A percentile compares a stretch with the other conserved stretches of the same genome.
phyloP scores from a whole-genome alignment of 2,797 vertebrate species.

The Manis javanica region DNA sequence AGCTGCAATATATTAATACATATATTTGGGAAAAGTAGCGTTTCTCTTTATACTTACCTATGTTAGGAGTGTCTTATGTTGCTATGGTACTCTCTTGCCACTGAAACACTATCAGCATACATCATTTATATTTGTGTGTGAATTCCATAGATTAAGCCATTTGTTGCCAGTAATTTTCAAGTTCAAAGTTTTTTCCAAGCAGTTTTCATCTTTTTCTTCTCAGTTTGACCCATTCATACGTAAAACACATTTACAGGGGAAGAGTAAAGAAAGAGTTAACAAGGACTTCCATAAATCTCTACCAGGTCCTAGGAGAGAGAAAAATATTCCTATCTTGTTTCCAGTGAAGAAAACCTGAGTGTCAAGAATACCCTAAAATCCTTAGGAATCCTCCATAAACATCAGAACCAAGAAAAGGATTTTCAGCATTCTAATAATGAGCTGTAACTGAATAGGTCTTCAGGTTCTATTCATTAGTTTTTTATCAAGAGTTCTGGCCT shows the following conservation, averaged over 20 bases:
- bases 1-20: background rate
- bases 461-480: background rate
- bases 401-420: constrained; percentile 4
- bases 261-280: background rate
- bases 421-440: background rate
- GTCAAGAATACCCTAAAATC: background rate
- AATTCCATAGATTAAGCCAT: background rate
- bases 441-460: background rate
- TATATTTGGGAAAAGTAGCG: background rate
- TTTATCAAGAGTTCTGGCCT: background rate
- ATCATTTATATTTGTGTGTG: background rate
- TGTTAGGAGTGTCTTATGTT: background rate
- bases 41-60: background rate
- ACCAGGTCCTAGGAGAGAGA: background rate
- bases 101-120: background rate
- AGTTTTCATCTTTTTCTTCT: background rate
- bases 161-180: constrained; percentile 45
- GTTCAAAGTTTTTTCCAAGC: background rate
- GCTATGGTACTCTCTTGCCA: background rate
- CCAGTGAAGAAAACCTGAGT: constrained; percentile 39
- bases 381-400: background rate
- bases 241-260: background rate
- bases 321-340: background rate
- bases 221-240: background rate
- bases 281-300: background rate